Evolutionary conservation across 2,797 vertebrate genomes (phyloP).

Genomic region (Loriculus beryllinus): DNA sequence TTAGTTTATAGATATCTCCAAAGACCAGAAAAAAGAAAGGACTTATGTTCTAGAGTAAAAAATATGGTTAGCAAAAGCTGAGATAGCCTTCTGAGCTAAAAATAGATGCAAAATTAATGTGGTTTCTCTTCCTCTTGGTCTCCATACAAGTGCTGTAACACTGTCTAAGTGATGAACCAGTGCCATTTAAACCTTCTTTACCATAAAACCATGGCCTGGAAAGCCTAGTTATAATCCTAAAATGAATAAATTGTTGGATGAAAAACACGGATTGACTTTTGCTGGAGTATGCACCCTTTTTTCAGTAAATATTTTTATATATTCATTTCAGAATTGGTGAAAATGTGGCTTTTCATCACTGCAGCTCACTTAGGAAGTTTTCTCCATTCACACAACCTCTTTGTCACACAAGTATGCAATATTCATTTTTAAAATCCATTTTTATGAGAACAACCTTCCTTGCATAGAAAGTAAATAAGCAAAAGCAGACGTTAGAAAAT

Average conservation of each 20-base stretch:
- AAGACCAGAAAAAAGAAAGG: not conserved
- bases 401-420: not conserved
- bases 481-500: slow-evolving; percentile 25
- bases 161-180: not conserved
- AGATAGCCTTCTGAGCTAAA: not conserved
- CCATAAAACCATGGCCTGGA: not conserved
- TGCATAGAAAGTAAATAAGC: slow-evolving; percentile 29
- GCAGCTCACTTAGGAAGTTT: not conserved
- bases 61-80: not conserved
- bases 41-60: not conserved
- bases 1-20: not conserved
- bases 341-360: not conserved
- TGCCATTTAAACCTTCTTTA: not conserved
- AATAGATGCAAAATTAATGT: not conserved
- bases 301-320: not conserved
- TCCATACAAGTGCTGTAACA: not conserved
- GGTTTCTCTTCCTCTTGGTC: not conserved
- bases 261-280: not conserved
- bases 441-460: slow-evolving; percentile 7
- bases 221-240: not conserved
- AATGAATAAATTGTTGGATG: not conserved
- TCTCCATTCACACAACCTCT: not conserved
- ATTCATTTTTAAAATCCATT: not conserved
- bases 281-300: not conserved
- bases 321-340: not conserved